Evolutionary conservation across 1,140 invertebrate species (phyloP), one percentile per base, ranked within the genome.

Genomic region (Notospermus geniculatus): DNA sequence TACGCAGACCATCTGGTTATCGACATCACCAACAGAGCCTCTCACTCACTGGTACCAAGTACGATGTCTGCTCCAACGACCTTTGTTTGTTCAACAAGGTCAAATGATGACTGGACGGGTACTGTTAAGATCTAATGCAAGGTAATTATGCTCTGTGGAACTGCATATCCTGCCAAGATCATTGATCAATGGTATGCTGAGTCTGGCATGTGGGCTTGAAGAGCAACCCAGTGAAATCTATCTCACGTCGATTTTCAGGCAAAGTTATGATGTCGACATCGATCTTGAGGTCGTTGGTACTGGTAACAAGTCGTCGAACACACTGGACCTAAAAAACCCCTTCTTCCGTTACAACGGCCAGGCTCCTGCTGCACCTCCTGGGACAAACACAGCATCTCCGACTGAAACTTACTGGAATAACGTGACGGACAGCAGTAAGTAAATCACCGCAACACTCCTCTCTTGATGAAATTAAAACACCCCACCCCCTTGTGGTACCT

Each of bases 11-110:
- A 89, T 98, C 55, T 99, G 96, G 95, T 81, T 99, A 2, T 98
- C 95, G n/a, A 99, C 97, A 23, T 88, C 95, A 7, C 97, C 97
- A 0, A 98, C 95, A 19, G 95, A 98, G 78, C 93, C 96, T n/a
- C 83, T 99, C 1, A 99, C 97, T 32, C 97, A 99, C 82, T 99
- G 97, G 97, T 99, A 99, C 82, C 96, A 99, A 87, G 96, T 99
- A 11, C 86, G 97, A 46, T 99, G 96, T 81, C 84, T 99, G 30
- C 77, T 99, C 29, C 91, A 96, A 74, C 90, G 89, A 65, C 97
- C 97, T 4, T 86, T 99, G 30, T 91, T 98, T 74, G 92, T 92
- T 32, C 95, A 96, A 83, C 91, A 92, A 79, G 95, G 95, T 1
- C 94, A 99, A 80, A 85, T 90, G 2, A 80, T 98, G 28, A 90